Evolutionary conservation across 2,113 vertebrate species (phyloP).

Genomic region (Dissostichus mawsoni): DNA sequence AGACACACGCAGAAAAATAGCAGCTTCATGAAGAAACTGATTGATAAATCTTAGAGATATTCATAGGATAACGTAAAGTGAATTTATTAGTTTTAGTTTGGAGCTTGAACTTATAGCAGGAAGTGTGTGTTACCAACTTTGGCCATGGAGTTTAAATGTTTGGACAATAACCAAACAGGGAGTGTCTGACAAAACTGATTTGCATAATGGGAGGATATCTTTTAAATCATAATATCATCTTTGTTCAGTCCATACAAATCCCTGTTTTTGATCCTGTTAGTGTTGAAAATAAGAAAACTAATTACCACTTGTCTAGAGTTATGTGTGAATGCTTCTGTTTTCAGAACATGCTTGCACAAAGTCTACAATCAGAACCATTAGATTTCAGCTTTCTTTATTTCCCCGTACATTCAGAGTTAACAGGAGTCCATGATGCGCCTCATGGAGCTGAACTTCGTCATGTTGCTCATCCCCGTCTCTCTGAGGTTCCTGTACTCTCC

Average conservation of each 20-base stretch:
- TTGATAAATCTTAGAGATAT: not conserved
- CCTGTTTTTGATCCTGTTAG: not conserved
- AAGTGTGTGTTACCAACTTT: not conserved
- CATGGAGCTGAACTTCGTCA: slow-evolving; percentile 67
- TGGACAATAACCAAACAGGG: not conserved
- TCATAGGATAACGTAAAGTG: not conserved
- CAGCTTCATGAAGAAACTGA: not conserved
- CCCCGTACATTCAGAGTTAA: slow-evolving; percentile 37
- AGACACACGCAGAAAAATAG: not conserved
- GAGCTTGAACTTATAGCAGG: not conserved
- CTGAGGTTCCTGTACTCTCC: slow-evolving; percentile 74
- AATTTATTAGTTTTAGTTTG: not conserved
- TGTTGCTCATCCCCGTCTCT: slow-evolving; percentile 49
- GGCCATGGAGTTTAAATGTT: not conserved
- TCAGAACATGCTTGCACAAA: not conserved
- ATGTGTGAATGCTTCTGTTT: too few species aligned
- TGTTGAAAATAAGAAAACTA: not conserved
- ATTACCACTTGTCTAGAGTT: too few species aligned
- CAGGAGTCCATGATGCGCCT: slow-evolving; percentile 70
- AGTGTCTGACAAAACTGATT: not conserved
- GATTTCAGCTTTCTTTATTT: slow-evolving; percentile 56
- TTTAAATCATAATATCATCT: not conserved
- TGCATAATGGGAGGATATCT: not conserved
- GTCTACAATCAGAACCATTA: not conserved
- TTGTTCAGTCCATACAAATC: not conserved